phyloP scores from a whole-genome alignment of 2,888 invertebrate genomes.

The Odontomyia ornata region DNA sequence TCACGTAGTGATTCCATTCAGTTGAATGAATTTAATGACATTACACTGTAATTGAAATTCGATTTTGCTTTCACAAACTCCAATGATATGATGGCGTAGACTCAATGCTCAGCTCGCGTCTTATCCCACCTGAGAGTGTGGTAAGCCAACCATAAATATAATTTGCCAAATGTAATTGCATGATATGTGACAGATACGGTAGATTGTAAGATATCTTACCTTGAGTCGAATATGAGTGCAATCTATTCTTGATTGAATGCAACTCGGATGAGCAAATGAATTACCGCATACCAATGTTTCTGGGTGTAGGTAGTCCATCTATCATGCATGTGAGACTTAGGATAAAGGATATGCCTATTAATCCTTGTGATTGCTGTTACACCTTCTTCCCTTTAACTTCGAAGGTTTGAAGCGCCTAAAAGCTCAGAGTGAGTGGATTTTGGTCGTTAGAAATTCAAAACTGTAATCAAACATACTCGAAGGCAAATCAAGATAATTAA shows the following conservation, averaged over 20 bases:
- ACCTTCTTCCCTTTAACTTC: background rate
- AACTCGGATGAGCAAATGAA: constrained; percentile 28
- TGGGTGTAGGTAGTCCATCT: background rate
- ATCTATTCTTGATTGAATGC: constrained; percentile 35
- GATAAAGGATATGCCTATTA: constrained; percentile 41
- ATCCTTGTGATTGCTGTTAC: constrained; percentile 32
- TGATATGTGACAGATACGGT: constrained; percentile 37
- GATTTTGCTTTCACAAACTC: constrained; percentile 44
- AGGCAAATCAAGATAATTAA: constrained; percentile 41
- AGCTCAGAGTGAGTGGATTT: background rate
- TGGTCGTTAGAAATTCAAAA: constrained; percentile 29
- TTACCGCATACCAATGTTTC: background rate
- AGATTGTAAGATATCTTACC: constrained; percentile 14
- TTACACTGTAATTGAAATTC: constrained; percentile 47
- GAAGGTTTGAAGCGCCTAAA: background rate
- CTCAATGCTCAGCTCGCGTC: background rate
- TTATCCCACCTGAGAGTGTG: constrained; percentile 35
- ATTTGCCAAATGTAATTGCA: constrained; percentile 43
- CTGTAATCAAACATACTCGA: constrained; percentile 36
- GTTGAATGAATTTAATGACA: constrained; percentile 47
- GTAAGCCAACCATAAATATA: constrained; percentile 40
- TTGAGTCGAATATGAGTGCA: constrained; percentile 29
- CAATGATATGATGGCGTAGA: background rate
- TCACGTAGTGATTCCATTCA: constrained; percentile 46
- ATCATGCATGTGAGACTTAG: constrained; percentile 17